Evolutionary conservation across 2,888 invertebrate genomes (phyloP).

Genomic region (Nomada goodeniana): DNA sequence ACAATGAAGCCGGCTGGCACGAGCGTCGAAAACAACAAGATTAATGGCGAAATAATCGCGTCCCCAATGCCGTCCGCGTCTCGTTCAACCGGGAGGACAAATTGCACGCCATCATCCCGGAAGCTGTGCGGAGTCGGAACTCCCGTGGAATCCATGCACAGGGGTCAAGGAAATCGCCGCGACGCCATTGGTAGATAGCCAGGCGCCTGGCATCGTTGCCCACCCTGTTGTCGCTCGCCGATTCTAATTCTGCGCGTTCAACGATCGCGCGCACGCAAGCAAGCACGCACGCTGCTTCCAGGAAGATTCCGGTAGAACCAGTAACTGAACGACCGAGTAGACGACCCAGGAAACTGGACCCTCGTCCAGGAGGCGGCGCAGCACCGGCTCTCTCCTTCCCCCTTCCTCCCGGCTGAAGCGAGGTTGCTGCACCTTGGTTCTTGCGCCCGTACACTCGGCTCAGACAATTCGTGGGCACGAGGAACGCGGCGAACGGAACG

Average conservation of each 20-base stretch:
- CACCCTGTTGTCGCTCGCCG: constrained; percentile 37
- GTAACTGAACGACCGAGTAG: constrained; percentile 69
- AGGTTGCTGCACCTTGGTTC: constrained; percentile 78
- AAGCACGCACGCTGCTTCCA: constrained; percentile 64
- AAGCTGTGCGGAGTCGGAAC: neutral
- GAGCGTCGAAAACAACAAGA: constrained; percentile 33
- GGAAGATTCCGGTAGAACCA: constrained; percentile 75
- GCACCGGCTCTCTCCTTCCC: constrained; percentile 56
- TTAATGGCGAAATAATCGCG: constrained; percentile 30
- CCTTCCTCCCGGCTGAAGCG: constrained; percentile 46
- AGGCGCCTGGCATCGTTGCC: constrained; percentile 22
- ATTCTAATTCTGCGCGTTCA: constrained; percentile 67
- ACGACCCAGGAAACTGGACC: constrained; percentile 74
- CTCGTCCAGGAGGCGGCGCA: constrained; percentile 65
- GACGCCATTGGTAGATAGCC: constrained; percentile 7
- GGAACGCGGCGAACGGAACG: constrained; percentile 42
- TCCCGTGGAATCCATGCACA: neutral
- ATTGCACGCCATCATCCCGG: constrained; percentile 29
- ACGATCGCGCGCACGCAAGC: constrained; percentile 64
- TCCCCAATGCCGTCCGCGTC: constrained; percentile 24
- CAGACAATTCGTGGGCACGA: constrained; percentile 54
- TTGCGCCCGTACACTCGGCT: constrained; percentile 67
- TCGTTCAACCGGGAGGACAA: constrained; percentile 8
- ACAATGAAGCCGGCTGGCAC: constrained; percentile 11
- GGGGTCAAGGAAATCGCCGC: constrained; percentile 2